phyloP scores from a whole-genome alignment of 1,140 invertebrate species.

The Neoseiulus cucumeris region DNA sequence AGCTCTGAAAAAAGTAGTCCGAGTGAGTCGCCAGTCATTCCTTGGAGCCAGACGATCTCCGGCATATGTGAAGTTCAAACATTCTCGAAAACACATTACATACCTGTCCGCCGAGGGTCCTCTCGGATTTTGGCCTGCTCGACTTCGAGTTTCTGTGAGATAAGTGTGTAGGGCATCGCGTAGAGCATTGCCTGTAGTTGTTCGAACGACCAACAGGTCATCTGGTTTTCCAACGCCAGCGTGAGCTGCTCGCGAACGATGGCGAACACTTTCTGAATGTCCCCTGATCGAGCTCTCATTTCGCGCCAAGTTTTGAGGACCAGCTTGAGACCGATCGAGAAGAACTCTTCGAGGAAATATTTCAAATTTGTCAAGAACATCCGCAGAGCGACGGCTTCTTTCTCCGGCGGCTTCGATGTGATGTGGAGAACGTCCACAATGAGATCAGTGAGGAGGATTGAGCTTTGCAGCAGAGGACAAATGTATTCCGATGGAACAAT shows the following conservation, averaged over 20 bases:
- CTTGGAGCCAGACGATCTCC: no score
- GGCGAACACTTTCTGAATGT: neutral
- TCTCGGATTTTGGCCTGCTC: neutral
- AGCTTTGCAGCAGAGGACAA: neutral
- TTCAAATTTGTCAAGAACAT: neutral
- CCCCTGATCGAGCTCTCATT: neutral
- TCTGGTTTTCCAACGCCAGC: neutral
- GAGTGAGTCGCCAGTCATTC: no score
- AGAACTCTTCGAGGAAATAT: neutral
- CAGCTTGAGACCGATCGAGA: neutral
- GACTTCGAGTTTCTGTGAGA: neutral
- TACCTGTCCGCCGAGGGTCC: neutral
- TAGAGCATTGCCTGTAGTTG: neutral
- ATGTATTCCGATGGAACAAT: constrained; percentile 2
- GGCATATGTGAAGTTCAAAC: no score
- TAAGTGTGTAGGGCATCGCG: neutral
- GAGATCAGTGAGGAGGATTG: constrained; percentile 5
- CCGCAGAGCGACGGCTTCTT: neutral
- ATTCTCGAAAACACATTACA: no score
- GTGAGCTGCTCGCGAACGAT: constrained; percentile 3
- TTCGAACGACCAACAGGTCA: neutral
- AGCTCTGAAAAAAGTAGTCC: neutral
- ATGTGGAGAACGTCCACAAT: neutral
- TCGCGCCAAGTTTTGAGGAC: constrained; percentile 6
- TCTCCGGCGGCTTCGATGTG: neutral